A percentile compares a stretch with the other conserved stretches of the same genome.
These are phyloP conservation scores for Taenioides sp. DNA, from an alignment of 2,797 vertebrate species.

Conservation along the genomic window DNA sequence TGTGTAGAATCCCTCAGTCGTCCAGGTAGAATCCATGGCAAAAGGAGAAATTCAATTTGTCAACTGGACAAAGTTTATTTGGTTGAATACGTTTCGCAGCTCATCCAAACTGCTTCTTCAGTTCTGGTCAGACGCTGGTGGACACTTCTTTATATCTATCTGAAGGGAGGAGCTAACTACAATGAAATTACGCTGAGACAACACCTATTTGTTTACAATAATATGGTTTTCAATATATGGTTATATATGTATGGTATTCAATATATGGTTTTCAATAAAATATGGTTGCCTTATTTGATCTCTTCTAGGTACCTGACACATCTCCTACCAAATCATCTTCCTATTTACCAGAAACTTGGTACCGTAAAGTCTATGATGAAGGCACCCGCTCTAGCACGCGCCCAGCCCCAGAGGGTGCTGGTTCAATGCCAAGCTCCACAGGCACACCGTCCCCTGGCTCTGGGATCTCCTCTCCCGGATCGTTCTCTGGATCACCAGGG, in stretches of 20 bases:
- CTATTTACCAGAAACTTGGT: constrained; percentile 94
- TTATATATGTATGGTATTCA: not conserved
- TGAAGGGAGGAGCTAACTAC: too few relatives aligned
- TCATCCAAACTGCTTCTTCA: too few relatives aligned
- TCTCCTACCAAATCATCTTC: constrained; percentile 91
- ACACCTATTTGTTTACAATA: too few relatives aligned
- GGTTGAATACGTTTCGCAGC: too few relatives aligned
- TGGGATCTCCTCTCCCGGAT: constrained; percentile 93
- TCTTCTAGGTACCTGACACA: constrained; percentile 83
- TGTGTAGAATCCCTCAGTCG: too few relatives aligned
- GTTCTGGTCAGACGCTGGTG: too few relatives aligned
- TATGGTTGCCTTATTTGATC: not conserved
- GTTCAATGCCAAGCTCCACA: constrained; percentile 91
- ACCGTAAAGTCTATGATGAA: constrained; percentile 91
- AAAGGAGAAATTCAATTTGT: too few relatives aligned
- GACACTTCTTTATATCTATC: too few relatives aligned
- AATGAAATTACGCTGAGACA: too few relatives aligned
- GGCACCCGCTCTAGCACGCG: constrained; percentile 80
- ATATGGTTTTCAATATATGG: not conserved
- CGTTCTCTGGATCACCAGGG: constrained; percentile 90
- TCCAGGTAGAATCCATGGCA: too few relatives aligned
- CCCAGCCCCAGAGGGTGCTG: constrained; percentile 91
- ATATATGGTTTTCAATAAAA: not conserved
- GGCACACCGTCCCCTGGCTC: constrained; percentile 93
- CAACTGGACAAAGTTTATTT: too few relatives aligned